Base-by-base conservation (phyloP, 1,140 invertebrate genomes). In the Subanguina moxae region DNA sequence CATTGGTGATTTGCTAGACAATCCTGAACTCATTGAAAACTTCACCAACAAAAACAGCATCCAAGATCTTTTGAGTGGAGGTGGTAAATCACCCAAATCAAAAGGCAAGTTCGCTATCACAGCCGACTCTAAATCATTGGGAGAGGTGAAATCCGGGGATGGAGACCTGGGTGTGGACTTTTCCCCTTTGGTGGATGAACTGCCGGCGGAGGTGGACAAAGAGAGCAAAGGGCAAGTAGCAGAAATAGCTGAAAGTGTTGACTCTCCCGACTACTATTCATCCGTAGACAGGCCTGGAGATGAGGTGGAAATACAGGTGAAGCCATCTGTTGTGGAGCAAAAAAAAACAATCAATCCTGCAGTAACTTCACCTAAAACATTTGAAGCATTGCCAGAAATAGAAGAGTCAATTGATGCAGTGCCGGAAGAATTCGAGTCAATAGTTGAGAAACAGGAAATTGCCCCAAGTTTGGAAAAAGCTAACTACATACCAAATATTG, bases 11-110 rank as follows among this genome's bases (percentile, higher is more conserved):
- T 23, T 82, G 1, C 43, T 82, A 11, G 73, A 71, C 17, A 82
- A 82, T 57, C 80, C 80, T 1, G 78, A 82, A 48, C 64, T 82
- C 7, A 81, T 82, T 30, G 75, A 82, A 32, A 72, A 79, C 30
- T 80, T 82, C 57, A 68, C 71, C 52, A 76, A 73, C 0, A 68
- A 45, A 30, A 65, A 70, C 23, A 61, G 46, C 42, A 32, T 71
- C 56, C 38, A 42, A 32, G 62, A 70, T 5, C 32, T 38, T 5
- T 11, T 38, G 11, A 15, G 48, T 25, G n/a, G 52, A 27, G 46
- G 28, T 67, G 70, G 25, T 30, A 11, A 19, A 23, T 52, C 8
- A 13, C 27, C 21, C n/a, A 19, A 57, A 32, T n/a, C 17, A 25
- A 57, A 48, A 17, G 25, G 13, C 19, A 62, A 52, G 52, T 23